Evolutionary conservation across 2,113 vertebrate species (phyloP), one percentile per base, ranked within the genome.

Genomic region (Cathartes aura): DNA sequence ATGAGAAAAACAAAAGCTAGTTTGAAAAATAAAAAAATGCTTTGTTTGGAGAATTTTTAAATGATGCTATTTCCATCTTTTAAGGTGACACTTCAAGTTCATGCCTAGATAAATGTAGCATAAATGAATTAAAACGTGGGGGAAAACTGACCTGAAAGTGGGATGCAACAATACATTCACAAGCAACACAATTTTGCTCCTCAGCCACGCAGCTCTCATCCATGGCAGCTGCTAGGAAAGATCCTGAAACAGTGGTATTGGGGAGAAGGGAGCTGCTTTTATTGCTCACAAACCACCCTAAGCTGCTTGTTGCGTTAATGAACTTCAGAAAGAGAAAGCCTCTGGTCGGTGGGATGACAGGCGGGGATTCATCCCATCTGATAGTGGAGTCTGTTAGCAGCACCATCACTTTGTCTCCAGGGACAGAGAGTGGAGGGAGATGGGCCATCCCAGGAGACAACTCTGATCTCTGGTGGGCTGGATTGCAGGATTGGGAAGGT

Each of bases 11-110:
- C 72, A 97, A 80, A 96, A 93, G 48, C 40, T 66, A 13, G 47
- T 80, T 93, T 68, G 87, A 93, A 76, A 89, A 92, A 73, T 26
- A 32, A 66, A 66, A 88, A 95, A 91, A 29, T 72, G 82, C 78
- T 82, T 96, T 97, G 78, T 96, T 94, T 94, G 71, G 90, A 73
- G 85, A 94, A 88, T 96, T 95, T 90, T 86, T 73, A 88, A 83
- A 90, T 76, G 9, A 66, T 86, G 29, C 2, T 62, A 11, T 92
- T 96, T 90, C 82, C 42, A 29, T 80, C 47, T 93, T 82, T 75
- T 96, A 63, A 82, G 64, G 76, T 82, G 73, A 79, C 52, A 84
- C 43, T 79, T 94, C 59, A 83, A 91, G 81, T 91, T 97, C 60
- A 36, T 38, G 38, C 64, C 68, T 82, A 83, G 67, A 74, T 73